Conservation (phyloP, 2,113 vertebrate genomes). For the Eurystomus gularis region DNA sequence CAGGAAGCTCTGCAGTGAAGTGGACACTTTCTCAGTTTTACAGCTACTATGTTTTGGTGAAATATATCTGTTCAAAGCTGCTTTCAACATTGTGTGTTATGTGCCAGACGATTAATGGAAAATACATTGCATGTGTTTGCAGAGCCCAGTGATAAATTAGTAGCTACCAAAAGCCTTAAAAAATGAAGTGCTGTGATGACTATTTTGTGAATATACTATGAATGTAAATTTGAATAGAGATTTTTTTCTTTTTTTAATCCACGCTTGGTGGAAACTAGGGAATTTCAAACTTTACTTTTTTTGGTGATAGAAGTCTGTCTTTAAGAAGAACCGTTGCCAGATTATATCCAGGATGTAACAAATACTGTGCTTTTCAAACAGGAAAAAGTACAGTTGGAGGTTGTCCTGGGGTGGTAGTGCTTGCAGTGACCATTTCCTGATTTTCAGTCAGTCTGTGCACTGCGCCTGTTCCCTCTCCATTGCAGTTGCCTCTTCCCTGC, state of each 20-base stretch:
- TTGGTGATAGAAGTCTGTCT: background rate
- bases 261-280: background rate
- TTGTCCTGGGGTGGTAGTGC: background rate
- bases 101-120: constrained; percentile 7
- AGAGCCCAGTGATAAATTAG: background rate
- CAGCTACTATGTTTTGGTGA: background rate
- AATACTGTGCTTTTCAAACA: background rate
- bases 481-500: background rate
- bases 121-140: background rate
- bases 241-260: background rate
- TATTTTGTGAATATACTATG: background rate
- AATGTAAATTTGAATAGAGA: background rate
- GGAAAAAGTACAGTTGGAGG: background rate
- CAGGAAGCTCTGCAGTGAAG: background rate
- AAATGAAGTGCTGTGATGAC: background rate
- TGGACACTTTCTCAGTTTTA: background rate
- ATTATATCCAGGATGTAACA: background rate
- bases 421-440: background rate
- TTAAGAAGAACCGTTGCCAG: background rate
- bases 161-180: background rate
- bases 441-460: background rate
- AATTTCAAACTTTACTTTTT: background rate
- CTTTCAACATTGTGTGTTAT: background rate
- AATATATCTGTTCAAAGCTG: background rate
- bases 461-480: background rate